Conservation (phyloP, 1,140 invertebrate species). For the Manduca sexta region DNA sequence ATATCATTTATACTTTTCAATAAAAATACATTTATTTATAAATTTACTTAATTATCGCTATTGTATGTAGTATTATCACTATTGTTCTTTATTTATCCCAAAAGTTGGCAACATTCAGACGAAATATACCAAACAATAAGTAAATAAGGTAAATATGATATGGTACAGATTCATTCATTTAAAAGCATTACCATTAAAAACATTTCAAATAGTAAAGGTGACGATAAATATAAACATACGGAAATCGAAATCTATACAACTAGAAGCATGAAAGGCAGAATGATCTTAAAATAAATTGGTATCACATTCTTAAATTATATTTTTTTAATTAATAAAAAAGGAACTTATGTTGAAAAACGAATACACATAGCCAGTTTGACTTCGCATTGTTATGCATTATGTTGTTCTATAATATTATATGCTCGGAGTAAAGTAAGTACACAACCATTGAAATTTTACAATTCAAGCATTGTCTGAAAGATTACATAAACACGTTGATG, state of each 20-base stretch:
- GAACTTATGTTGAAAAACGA: conserved; percentile 58
- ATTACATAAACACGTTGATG: neutral
- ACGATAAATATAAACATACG: conserved; percentile 50
- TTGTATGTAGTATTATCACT: conserved; percentile 13
- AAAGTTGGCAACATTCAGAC: neutral
- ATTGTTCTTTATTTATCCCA: conserved; percentile 44
- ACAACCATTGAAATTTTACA: conserved; percentile 57
- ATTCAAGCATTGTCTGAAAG: conserved; percentile 40
- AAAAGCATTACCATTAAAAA: conserved; percentile 40
- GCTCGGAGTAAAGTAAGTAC: conserved; percentile 54
- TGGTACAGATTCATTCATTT: conserved; percentile 34
- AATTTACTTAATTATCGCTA: conserved; percentile 52
- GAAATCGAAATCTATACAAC: conserved; percentile 41
- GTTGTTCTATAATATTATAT: conserved; percentile 11
- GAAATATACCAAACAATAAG: conserved; percentile 8
- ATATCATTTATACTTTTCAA: conserved; percentile 42
- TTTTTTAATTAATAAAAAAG: conserved; percentile 60
- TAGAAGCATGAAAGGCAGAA: conserved; percentile 49
- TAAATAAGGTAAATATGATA: conserved; percentile 30
- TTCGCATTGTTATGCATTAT: conserved; percentile 34
- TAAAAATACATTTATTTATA: conserved; percentile 53
- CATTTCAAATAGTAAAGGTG: conserved; percentile 46
- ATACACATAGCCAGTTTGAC: conserved; percentile 41
- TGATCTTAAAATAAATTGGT: conserved; percentile 64
- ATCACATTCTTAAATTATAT: conserved; percentile 68